Percentiles rank a stretch among this genome's conserved stretches.
Conservation (phyloP, 2,797 vertebrate species). For the Manis pentadactyla region DNA sequence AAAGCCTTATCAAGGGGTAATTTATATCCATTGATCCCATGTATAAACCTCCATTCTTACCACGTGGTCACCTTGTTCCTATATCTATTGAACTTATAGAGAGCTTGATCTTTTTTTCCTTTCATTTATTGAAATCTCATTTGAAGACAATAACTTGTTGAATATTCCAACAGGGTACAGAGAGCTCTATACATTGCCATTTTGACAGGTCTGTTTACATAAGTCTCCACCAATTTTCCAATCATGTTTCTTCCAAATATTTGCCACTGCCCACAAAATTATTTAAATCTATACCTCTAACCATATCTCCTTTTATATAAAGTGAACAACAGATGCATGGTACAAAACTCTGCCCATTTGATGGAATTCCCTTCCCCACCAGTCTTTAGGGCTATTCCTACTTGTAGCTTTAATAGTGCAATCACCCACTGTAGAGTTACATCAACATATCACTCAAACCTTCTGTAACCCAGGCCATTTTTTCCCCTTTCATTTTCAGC, state of each 20-base stretch:
- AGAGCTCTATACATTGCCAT: background rate
- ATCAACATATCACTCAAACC: background rate
- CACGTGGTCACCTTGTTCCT: background rate
- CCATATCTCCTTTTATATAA: background rate
- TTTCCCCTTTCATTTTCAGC: background rate
- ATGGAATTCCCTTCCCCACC: background rate
- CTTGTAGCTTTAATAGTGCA: background rate
- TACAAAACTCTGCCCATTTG: background rate
- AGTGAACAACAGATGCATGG: background rate
- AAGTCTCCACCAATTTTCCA: background rate
- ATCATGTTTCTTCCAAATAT: background rate
- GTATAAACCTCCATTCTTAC: background rate
- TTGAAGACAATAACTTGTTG: background rate
- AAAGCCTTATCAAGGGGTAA: background rate
- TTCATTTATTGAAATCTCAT: background rate
- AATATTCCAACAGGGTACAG: background rate
- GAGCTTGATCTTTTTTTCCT: background rate
- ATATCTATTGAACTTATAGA: background rate
- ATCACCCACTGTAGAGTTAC: background rate
- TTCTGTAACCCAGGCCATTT: background rate
- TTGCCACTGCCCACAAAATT: background rate
- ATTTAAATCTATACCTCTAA: background rate
- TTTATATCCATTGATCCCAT: background rate
- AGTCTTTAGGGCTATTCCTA: background rate
- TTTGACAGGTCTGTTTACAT: background rate